phyloP scores from a whole-genome alignment of 2,113 vertebrate species.

The Boleophthalmus pectinirostris region DNA sequence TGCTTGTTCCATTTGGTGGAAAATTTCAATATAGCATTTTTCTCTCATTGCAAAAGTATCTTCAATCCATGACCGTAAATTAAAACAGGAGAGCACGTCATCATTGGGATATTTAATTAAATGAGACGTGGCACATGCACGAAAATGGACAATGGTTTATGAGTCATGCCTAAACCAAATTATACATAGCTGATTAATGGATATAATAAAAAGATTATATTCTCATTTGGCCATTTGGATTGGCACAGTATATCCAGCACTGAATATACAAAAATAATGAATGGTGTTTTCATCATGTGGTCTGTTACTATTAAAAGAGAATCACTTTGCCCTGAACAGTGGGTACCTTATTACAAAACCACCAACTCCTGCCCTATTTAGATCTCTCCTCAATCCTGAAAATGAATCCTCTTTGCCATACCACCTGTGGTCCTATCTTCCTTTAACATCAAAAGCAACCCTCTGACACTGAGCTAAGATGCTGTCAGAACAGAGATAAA shows the following conservation, averaged over 20 bases:
- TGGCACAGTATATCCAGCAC: neutral
- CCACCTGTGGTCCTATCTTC: conserved; percentile 5
- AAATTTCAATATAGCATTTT: neutral
- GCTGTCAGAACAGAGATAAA: conserved; percentile 15
- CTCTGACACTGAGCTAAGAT: conserved; percentile 19
- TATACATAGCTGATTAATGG: neutral
- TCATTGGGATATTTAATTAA: conserved; percentile 1
- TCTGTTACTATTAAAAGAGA: conserved; percentile 2
- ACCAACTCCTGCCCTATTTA: neutral
- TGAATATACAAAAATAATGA: neutral
- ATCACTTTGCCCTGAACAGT: neutral
- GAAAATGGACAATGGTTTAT: neutral
- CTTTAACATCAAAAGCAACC: conserved; percentile 1
- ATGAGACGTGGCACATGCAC: neutral
- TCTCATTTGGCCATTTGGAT: neutral
- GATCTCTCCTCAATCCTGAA: neutral
- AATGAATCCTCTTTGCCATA: neutral
- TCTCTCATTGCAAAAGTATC: neutral
- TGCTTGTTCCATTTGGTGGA: neutral
- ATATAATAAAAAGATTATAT: neutral
- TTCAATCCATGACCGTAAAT: neutral
- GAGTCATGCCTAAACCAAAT: conserved; percentile 1
- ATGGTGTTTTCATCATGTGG: conserved; percentile 1
- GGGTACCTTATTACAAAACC: neutral
- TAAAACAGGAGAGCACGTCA: neutral